Evolutionary conservation across 2,113 vertebrate species (phyloP), one percentile per base, ranked within the genome.

Genomic region (Leptocoma aspasia): DNA sequence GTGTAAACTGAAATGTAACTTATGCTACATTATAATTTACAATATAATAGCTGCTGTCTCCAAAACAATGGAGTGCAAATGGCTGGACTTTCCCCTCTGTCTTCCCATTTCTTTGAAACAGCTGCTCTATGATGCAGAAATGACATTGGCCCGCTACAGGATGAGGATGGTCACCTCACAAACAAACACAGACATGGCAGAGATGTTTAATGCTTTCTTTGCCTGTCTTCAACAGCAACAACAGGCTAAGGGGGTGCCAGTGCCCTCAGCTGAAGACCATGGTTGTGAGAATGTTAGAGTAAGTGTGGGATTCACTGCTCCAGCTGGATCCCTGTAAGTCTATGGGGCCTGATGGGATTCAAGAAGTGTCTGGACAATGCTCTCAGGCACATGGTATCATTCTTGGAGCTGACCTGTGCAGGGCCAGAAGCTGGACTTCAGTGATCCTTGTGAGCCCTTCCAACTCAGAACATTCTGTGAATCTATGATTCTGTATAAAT

Each of bases 121-220:
- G 28, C 14, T 69, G 21, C 23, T 83, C 20, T 56, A 61, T 12
- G 53, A 10, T 13, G 47, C 47, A 79, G 30, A 71, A 63, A 47
- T 63, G 3, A 17, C 41, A 63, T 7, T 2, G 0, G 56, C 30
- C 13, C 1, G 0, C 27, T 70, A n/a, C 27, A 79, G n/a, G 24
- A 63, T 47, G n/a, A 54, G n/a, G 28, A 63, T 16, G 10, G 41
- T 41, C 65, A 79, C 41, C 41, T 79, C 75, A 61, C 54, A 15
- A 82, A 61, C 7, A 68, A 37, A 60, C n/a, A 68, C 17, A 27
- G 16, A 30, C 16, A 75, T 22, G 11, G n/a, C 20, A 68, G 19
- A 45, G 24, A 13, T 27, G n/a, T 76, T 68, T 19, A 68, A 61
- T 15, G 16, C 20, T 54, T 45, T 47, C 39, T 68, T 45, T 45